Percentiles rank a stretch among this genome's conserved stretches.
Evolutionary conservation across 2,113 vertebrate species (phyloP).

Genomic region (Thunnus maccoyii): DNA sequence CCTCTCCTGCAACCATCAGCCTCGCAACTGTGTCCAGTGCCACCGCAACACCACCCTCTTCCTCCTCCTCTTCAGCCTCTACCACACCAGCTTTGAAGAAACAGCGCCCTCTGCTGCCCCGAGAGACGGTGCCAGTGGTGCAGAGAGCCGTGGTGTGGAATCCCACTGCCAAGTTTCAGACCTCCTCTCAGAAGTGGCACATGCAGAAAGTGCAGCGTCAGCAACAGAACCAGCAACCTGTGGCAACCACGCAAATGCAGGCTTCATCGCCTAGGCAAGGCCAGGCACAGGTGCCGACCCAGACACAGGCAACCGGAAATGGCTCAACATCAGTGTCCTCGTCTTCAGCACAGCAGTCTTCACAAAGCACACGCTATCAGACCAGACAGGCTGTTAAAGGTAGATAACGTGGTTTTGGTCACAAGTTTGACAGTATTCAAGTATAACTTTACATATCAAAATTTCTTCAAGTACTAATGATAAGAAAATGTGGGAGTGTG

Average conservation of each 20-base stretch:
- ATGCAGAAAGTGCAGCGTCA: slow-evolving; percentile 97
- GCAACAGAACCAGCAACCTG: slow-evolving; percentile 86
- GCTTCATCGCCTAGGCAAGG: slow-evolving; percentile 82
- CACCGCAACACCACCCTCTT: slow-evolving; percentile 76
- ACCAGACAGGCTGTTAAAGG: slow-evolving; percentile 98
- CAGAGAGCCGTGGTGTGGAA: slow-evolving; percentile 96
- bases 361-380: slow-evolving; percentile 95
- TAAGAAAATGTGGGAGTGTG: too few species aligned
- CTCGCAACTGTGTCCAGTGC: slow-evolving; percentile 68
- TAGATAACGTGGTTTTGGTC: slow-evolving; percentile 68
- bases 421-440: background rate
- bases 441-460: background rate
- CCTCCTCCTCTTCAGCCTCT: slow-evolving; percentile 73
- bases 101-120: slow-evolving; percentile 95
- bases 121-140: slow-evolving; percentile 94
- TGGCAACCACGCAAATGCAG: slow-evolving; percentile 66
- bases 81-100: slow-evolving; percentile 91
- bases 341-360: slow-evolving; percentile 79
- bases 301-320: slow-evolving; percentile 60
- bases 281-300: slow-evolving; percentile 62
- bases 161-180: slow-evolving; percentile 95
- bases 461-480: too few species aligned
- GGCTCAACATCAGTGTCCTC: slow-evolving; percentile 58
- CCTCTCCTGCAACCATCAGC: slow-evolving; percentile 79
- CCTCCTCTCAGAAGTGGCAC: slow-evolving; percentile 98